Evolutionary conservation across 2,113 vertebrate genomes (phyloP), one percentile per base, ranked within the genome.

Genomic region (Antechinus flavipes): DNA sequence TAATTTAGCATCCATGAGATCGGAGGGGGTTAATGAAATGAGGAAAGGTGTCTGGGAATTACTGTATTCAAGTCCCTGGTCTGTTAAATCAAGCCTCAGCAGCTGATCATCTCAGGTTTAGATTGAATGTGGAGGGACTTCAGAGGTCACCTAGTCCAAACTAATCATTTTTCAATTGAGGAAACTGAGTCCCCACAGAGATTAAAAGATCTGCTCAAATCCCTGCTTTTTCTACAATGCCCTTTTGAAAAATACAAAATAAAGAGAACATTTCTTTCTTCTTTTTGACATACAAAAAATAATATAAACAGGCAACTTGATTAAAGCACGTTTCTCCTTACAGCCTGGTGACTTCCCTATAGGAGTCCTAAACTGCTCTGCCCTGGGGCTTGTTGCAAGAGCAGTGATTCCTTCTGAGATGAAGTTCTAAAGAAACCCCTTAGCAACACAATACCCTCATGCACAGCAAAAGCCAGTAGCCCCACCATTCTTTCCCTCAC

Each of bases 221-320:
- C 27, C 42, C 94, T 94, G 42, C 12, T 93, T 26, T 95, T 94
- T 91, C 90, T 93, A 26, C n/a, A 54, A 25, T 47, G 54, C 76
- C 53, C 95, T 84, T 84, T 61, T 76, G 30, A 54, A 92, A 94
- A 92, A 92, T 19, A 25, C 1, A 93, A 84, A 90, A 93, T 93
- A 89, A 95, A 90, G 47, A 55, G 22, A 50, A 12, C 19, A 46
- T 47, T 46, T 22, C 24, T 50, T 91, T 42, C 6, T 19, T 61
- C 53, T 90, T 35, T 54, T 47, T 61, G 90, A 90, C 23, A 27
- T 91, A 4, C 23, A 55, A 11, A 10, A 26, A 46, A 46, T 2
- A 76, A 76, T 23, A 42, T 89, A 90, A 42, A 35, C 19, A 26
- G 26, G 76, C 56, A 24, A 19, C 50, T 91, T 95, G 92, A 22